These are phyloP conservation scores for Notarius quadriscutis DNA, from an alignment of 2,113 vertebrate genomes.

Conservation along the genomic window DNA sequence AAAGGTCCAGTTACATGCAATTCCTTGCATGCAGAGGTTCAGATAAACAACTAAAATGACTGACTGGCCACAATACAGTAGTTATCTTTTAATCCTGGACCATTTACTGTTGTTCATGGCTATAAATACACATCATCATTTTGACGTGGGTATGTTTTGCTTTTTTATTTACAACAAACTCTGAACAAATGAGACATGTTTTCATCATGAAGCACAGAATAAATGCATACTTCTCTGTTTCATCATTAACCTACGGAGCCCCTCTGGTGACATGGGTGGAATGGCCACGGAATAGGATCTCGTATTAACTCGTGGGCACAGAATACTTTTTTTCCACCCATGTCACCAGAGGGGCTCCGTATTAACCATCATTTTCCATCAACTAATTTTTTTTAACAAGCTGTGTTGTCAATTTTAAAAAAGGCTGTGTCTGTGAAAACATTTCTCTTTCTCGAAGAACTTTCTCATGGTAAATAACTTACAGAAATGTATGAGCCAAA, in stretches of 20 bases:
- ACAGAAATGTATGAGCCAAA: not conserved
- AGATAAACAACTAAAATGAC: not conserved
- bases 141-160: not conserved
- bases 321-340: no score
- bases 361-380: not conserved
- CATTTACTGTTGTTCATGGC: not conserved
- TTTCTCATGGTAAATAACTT: not conserved
- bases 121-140: not conserved
- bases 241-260: not conserved
- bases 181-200: not conserved
- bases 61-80: not conserved
- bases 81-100: not conserved
- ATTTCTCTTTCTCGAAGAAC: not conserved
- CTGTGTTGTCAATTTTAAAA: not conserved
- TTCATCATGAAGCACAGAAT: not conserved
- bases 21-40: not conserved
- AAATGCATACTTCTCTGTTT: not conserved
- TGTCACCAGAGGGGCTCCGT: no score
- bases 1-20: not conserved
- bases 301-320: no score
- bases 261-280: no score
- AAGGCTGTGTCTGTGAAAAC: not conserved
- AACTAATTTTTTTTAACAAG: not conserved
- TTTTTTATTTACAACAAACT: not conserved
- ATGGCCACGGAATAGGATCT: no score